Conservation (phyloP, 1,140 invertebrate genomes). For the Macrotrachela quadricornifera region DNA sequence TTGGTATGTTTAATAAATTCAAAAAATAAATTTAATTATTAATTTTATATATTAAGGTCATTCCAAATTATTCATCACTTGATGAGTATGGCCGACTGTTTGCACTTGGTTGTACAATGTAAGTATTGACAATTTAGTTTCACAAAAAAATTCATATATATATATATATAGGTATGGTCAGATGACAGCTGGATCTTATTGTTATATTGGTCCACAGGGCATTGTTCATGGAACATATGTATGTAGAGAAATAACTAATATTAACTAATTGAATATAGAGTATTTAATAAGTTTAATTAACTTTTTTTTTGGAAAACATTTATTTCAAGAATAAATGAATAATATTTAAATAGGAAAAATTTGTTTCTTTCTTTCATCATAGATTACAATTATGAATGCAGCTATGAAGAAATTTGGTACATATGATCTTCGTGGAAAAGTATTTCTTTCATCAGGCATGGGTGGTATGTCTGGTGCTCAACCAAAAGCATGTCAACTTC, state of each 20-base stretch:
- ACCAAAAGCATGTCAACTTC: slow-evolving; percentile 44
- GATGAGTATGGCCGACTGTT: slow-evolving; percentile 38
- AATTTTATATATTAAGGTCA: slow-evolving; percentile 26
- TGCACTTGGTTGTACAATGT: slow-evolving; percentile 43
- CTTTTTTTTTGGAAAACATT: too few species aligned
- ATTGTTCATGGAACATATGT: slow-evolving; percentile 49
- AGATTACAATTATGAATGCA: slow-evolving; percentile 45
- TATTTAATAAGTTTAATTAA: too few species aligned
- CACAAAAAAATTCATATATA: too few species aligned
- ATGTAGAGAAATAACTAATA: slow-evolving; percentile 14
- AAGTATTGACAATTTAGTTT: slow-evolving; percentile 12
- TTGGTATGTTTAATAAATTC: slow-evolving; percentile 32
- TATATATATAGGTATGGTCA: slow-evolving; percentile 33
- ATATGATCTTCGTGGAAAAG: slow-evolving; percentile 36
- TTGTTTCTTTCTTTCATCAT: too few species aligned
- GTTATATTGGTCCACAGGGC: slow-evolving; percentile 49
- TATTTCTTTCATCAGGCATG: slow-evolving; percentile 11
- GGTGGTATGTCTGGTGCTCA: slow-evolving; percentile 46
- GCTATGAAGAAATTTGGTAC: slow-evolving; percentile 38
- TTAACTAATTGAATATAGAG: too few species aligned
- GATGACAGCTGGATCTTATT: slow-evolving; percentile 44
- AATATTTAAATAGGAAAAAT: too few species aligned
- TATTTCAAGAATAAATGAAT: too few species aligned
- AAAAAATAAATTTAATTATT: neutral
- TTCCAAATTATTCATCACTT: slow-evolving; percentile 43